phyloP scores from a whole-genome alignment of 2,888 invertebrate genomes.

The Ormyrus rosae region DNA sequence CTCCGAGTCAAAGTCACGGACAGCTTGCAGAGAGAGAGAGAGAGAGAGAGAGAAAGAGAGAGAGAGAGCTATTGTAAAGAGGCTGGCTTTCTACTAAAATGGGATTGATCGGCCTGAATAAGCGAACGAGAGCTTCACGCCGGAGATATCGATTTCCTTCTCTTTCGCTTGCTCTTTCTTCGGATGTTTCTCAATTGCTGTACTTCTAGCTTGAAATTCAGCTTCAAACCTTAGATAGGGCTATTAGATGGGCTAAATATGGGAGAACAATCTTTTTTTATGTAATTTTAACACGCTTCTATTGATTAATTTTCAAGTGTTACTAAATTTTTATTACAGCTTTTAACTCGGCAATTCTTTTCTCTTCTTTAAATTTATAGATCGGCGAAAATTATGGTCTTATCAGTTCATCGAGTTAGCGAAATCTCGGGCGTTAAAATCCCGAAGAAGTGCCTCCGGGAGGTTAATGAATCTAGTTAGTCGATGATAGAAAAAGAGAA shows the following conservation, averaged over 20 bases:
- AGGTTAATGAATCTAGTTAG: conserved; percentile 46
- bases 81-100: background rate
- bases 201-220: no score
- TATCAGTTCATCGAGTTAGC: conserved; percentile 25
- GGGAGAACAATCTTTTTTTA: no score
- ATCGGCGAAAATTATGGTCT: conserved; percentile 36
- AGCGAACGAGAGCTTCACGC: background rate
- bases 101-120: conserved; percentile 16
- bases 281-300: no score
- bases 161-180: background rate
- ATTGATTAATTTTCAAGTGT: no score
- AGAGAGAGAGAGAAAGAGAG: no score
- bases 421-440: conserved; percentile 37
- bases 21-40: no score
- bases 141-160: conserved; percentile 1
- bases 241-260: background rate
- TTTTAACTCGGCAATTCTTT: no score
- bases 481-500: conserved; percentile 24
- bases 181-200: background rate
- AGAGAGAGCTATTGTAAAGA: no score
- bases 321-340: no score
- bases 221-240: background rate
- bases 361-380: conserved; percentile 7
- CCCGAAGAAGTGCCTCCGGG: background rate
- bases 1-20: no score